phyloP scores from a whole-genome alignment of 1,140 invertebrate species.

The Meteorus sp. region DNA sequence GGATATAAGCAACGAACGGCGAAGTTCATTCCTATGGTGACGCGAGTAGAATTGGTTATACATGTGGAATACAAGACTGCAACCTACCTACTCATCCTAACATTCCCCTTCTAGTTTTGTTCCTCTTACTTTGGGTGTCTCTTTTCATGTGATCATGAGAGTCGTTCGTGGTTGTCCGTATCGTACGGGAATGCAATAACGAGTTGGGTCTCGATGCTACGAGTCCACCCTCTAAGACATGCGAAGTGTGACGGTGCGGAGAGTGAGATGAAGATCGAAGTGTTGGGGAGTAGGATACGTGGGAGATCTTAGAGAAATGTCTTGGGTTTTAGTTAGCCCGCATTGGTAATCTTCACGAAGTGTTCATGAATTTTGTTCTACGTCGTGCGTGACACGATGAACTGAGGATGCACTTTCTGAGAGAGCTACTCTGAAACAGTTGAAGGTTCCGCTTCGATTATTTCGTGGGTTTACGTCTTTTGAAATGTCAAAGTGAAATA shows the following conservation, averaged over 20 bases:
- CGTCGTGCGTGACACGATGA: too few species aligned
- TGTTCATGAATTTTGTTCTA: too few species aligned
- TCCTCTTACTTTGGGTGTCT: neutral
- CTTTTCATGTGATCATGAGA: constrained; percentile 6
- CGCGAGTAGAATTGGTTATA: constrained; percentile 56
- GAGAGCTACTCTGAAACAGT: too few species aligned
- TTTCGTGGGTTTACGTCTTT: too few species aligned
- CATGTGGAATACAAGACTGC: constrained; percentile 6
- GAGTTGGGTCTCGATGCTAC: constrained; percentile 31
- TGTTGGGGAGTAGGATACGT: too few species aligned
- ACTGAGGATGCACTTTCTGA: too few species aligned
- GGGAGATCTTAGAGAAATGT: constrained; percentile 13
- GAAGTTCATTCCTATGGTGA: constrained; percentile 52
- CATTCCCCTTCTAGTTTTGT: neutral
- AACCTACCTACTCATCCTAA: neutral
- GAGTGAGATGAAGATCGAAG: too few species aligned
- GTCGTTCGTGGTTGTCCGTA: constrained; percentile 10
- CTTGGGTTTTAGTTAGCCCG: constrained; percentile 44
- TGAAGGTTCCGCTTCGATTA: too few species aligned
- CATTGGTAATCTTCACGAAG: constrained; percentile 53
- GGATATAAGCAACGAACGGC: constrained; percentile 48
- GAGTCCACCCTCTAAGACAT: too few species aligned
- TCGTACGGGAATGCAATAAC: constrained; percentile 48
- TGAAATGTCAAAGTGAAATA: too few species aligned
- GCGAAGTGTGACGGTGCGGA: too few species aligned